These are phyloP conservation scores for Bos taurus DNA, from an alignment of 2,113 vertebrate genomes.

Conservation along the genomic window ARS-UCD2.0 NC_037356.1:10682001-10682500, in stretches of 20 bases:
- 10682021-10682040: background rate
- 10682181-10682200: background rate
- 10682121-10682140: background rate
- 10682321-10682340: fast-evolving
- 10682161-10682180: background rate
- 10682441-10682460: background rate
- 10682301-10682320: background rate
- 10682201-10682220: background rate
- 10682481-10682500: background rate
- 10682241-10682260: background rate
- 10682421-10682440: background rate
- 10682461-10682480: background rate
- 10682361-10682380: background rate
- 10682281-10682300: background rate
- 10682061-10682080: background rate
- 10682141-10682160: background rate
- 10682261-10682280: background rate
- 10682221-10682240: background rate
- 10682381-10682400: background rate
- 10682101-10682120: background rate
- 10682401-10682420: background rate
- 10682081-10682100: background rate
- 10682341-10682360: background rate
- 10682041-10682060: background rate
- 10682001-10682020: background rate